Conservation (phyloP, 1,140 invertebrate genomes). For the Triops longicaudatus region DNA sequence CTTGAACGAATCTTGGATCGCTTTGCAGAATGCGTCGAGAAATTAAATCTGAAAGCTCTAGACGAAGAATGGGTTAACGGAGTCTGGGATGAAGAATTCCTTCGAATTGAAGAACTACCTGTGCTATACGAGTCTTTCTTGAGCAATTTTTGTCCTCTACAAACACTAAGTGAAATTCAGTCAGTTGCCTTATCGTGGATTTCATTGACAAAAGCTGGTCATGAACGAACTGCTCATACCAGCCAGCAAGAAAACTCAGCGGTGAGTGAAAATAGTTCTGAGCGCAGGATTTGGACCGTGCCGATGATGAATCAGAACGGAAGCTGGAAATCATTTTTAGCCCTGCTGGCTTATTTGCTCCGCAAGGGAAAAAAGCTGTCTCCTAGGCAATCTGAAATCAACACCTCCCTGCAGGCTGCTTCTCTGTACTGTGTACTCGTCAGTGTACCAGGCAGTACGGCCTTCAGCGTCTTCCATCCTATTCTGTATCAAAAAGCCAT, state of each 20-base stretch:
- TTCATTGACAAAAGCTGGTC: constrained; percentile 30
- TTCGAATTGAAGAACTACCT: constrained; percentile 42
- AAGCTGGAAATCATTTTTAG: constrained; percentile 43
- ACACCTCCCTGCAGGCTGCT: constrained; percentile 41
- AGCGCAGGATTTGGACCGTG: constrained; percentile 42
- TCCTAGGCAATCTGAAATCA: constrained; percentile 37
- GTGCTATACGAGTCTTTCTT: constrained; percentile 41
- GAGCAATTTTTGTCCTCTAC: constrained; percentile 38
- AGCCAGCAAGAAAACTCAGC: constrained; percentile 26
- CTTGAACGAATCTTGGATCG: background rate
- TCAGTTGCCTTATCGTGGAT: constrained; percentile 37
- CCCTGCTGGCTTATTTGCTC: constrained; percentile 46
- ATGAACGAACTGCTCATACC: constrained; percentile 29
- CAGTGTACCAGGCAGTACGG: constrained; percentile 47
- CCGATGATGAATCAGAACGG: constrained; percentile 43
- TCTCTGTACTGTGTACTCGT: constrained; percentile 45
- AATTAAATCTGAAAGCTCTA: constrained; percentile 39
- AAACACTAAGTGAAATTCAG: constrained; percentile 37
- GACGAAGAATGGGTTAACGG: constrained; percentile 43
- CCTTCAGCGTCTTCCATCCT: constrained; percentile 50
- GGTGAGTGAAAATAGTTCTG: constrained; percentile 22
- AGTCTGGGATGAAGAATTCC: constrained; percentile 45
- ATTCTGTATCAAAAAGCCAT: constrained; percentile 46
- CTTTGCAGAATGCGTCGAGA: constrained; percentile 21
- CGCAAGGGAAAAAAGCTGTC: constrained; percentile 40